Evolutionary conservation across 92 coral and sea anemone species (phyloP).

Genomic region (Heliopora coerulea): DNA sequence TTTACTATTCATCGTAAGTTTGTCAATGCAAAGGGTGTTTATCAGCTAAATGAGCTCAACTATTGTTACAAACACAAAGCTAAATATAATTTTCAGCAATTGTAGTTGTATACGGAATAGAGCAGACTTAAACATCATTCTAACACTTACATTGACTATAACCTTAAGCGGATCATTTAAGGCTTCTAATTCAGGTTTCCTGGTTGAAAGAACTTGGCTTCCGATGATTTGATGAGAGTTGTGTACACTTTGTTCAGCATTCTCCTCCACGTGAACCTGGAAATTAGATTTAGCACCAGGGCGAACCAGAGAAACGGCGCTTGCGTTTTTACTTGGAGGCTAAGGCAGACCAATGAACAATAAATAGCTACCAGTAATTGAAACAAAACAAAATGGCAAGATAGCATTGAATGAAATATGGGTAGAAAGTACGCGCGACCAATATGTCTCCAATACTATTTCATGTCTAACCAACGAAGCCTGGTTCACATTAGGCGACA

Average conservation of each 20-base stretch:
- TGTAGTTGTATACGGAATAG: background rate
- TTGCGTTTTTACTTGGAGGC: slow-evolving; percentile 3
- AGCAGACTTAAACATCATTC: background rate
- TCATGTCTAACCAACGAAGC: no score
- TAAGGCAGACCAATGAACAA: background rate
- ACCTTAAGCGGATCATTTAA: slow-evolving; percentile 65
- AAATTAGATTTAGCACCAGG: slow-evolving; percentile 56
- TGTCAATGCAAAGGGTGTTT: no score
- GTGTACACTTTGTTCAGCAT: slow-evolving; percentile 48
- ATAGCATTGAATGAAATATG: no score
- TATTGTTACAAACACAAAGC: no score
- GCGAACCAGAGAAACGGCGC: slow-evolving; percentile 5
- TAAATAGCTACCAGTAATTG: no score
- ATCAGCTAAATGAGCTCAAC: no score
- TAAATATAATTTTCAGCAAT: no score
- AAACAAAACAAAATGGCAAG: no score
- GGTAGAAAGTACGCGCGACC: no score
- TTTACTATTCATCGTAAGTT: no score
- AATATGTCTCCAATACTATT: no score
- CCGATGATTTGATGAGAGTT: slow-evolving; percentile 65
- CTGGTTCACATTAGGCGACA: no score
- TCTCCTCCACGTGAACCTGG: slow-evolving; percentile 78
- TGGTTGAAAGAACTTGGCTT: slow-evolving; percentile 78
- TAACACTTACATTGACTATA: slow-evolving; percentile 35
- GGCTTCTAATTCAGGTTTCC: slow-evolving; percentile 67